Evolutionary conservation across 2,888 invertebrate species (phyloP), one percentile per base, ranked within the genome.

Genomic region (Drosophila pseudotalamancana): DNA sequence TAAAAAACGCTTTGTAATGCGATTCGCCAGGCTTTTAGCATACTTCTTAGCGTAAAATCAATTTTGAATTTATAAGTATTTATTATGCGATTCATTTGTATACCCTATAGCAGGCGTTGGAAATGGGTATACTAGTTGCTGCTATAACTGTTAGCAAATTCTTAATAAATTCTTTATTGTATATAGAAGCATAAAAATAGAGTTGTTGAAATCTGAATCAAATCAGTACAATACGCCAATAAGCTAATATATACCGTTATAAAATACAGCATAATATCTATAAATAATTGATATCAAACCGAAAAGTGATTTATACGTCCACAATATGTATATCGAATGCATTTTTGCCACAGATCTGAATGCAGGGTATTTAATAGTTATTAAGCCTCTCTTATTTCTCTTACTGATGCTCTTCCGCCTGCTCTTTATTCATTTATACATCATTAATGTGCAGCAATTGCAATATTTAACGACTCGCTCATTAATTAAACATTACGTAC

Each of bases 401-500:
- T 19, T 14, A 27, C 19, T 27, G 18, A 29, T 37, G 27, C 37
- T 27, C 37, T 29, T 29, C 37, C 27, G 37, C 12, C 31, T 14
- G 21, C 18, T 16, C 21, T 56, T 43, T 48, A 72, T 66, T 49
- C 56, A 68, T 62, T 54, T 57, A 57, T 75, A 46, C 59, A 60
- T 35, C 49, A 50, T 65, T 65, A 70, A 70, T 60, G 60, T 71
- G 56, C 48, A 55, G 49, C 43, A 45, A 53, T 76, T 79, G 63
- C 72, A 64, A 63, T 79, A 63, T 79, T 86, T 56, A 69, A 79
- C 59, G 70, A 46, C 43, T 34, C 31, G 19, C 63, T 84, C 73
- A 86, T 86, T 81, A 81, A 81, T 86, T 84, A 81, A 70, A 76
- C 80, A 81, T 87, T 77, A 71, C 63, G 73, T 61, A 59, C 63